Evolutionary conservation across 2,797 vertebrate species (phyloP), one percentile per base, ranked within the genome.

Genomic region (Gymnoscopelus braueri): DNA sequence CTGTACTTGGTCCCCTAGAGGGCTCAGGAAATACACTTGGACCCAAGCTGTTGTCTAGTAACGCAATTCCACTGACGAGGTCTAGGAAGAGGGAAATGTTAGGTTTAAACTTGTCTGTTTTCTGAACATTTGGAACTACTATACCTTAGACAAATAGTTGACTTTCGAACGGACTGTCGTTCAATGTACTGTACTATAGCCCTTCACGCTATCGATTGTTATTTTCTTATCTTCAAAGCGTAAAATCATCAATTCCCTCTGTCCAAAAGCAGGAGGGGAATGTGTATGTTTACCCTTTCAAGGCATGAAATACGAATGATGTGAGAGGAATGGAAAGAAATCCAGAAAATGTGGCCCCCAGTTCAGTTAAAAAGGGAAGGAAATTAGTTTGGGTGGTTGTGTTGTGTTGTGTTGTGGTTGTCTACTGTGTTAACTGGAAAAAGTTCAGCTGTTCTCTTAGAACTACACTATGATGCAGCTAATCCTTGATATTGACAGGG

Each of bases 11-110:
- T 44, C 39, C 39, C 39, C 39, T 9, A 44, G 39, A 7, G 39
- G 9, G 8, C 39, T 44, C 39, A 44, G 39, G 39, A 44, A 44
- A 44, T 44, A 3, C 39, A 44, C 39, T 44, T 51, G 50, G 50
- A 44, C 39, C 39, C 7, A 44, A 44, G 39, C 39, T 44, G 39
- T 44, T 44, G 8, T 8, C 39, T 44, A 51, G 50, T 3, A 51
- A 15, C 12, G n/a, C 13, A 6, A n/a, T 13, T 13, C 12, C 12
- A 51, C 50, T n/a, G 14, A 51, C 14, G 6, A 51, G 2, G 13
- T 51, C n/a, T 74, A 24, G 57, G 72, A 63, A 71, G 58, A 79
- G 69, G 67, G 32, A 9, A 72, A 69, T 26, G 65, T n/a, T 53
- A 65, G 59, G 44, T 39, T 51, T 13, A 32, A 58, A 58, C 54